Evolutionary conservation across 2,113 vertebrate genomes (phyloP).

Genomic region (Platichthys flesus): DNA sequence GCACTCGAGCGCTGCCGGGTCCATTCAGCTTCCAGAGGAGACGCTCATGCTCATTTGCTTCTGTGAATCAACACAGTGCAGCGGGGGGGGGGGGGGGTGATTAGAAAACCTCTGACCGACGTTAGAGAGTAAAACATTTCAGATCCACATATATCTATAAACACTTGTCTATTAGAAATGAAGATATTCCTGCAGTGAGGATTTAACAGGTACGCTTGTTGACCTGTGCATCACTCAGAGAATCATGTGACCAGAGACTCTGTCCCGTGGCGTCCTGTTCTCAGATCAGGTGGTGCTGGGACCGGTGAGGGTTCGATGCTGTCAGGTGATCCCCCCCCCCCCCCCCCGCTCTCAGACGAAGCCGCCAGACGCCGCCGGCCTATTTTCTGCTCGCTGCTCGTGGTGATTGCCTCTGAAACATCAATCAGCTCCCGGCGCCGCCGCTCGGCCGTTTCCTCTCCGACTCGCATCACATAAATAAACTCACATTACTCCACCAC

Average conservation of each 20-base stretch:
- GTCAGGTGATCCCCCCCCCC: conserved; percentile 35
- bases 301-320: conserved; percentile 1
- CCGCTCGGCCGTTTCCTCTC: conserved; percentile 30
- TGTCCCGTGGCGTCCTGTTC: neutral
- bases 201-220: too few relatives aligned
- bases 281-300: conserved; percentile 1
- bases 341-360: conserved; percentile 33
- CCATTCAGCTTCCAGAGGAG: neutral
- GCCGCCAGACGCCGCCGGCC: neutral
- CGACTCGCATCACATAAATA: conserved; percentile 64
- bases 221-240: too few relatives aligned
- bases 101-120: too few relatives aligned
- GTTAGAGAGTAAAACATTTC: too few relatives aligned
- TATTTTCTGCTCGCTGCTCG: conserved; percentile 69
- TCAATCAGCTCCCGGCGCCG: conserved; percentile 53
- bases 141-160: too few relatives aligned
- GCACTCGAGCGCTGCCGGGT: neutral
- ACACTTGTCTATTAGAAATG: too few relatives aligned
- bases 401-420: conserved; percentile 71
- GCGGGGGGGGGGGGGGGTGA: conserved; percentile 9
- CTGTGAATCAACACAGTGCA: conserved; percentile 12
- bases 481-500: conserved; percentile 55
- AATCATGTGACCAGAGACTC: too few relatives aligned
- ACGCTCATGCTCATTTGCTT: conserved; percentile 8
- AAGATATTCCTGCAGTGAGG: too few relatives aligned